A percentile compares a stretch with the other conserved stretches of the same genome.
Evolutionary conservation across 2,888 invertebrate species (phyloP).

Genomic region (Apamea epomidion): DNA sequence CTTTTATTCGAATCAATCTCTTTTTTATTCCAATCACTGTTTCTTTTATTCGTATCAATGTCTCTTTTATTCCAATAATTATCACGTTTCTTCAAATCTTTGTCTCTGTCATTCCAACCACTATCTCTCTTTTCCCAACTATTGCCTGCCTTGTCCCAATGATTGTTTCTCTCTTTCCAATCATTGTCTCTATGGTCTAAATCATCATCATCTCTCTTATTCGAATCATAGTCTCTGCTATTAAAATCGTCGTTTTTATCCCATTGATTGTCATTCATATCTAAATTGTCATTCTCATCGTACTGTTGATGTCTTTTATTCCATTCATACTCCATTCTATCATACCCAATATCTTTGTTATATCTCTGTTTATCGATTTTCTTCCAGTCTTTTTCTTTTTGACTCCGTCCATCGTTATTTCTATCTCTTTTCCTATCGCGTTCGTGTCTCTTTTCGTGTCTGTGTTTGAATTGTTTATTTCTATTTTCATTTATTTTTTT

Average conservation of each 20-base stretch:
- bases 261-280: conserved; percentile 2
- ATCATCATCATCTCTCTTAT: background rate
- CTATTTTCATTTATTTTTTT: background rate
- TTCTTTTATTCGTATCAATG: background rate
- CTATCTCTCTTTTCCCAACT: background rate
- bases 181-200: background rate
- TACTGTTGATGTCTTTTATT: conserved; percentile 30
- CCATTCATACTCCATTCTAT: conserved; percentile 28
- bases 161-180: background rate
- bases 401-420: background rate
- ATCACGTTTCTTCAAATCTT: background rate
- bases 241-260: background rate
- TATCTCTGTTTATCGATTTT: background rate
- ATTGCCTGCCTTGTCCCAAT: background rate
- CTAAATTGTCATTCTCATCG: background rate
- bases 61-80: background rate
- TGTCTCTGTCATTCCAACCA: background rate
- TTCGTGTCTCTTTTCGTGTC: background rate
- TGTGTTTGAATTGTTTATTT: background rate
- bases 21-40: background rate
- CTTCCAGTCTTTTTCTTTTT: background rate
- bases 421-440: background rate
- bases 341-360: background rate
- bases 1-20: background rate
- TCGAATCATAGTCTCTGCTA: background rate